Evolutionary conservation across 1,140 invertebrate species (phyloP).

Genomic region (Bombyx mori): ASM3026992v2 NC_085130.1:9502501-9503000

Average conservation of each 20-base stretch:
- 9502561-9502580: conserved; percentile 97
- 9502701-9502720: too few species aligned
- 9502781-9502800: conserved; percentile 96
- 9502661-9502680: conserved; percentile 96
- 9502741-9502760: not conserved
- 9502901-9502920: conserved; percentile 1
- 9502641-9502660: conserved; percentile 93
- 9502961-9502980: conserved; percentile 84
- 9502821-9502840: conserved; percentile 98
- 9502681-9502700: conserved; percentile 90
- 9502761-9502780: conserved; percentile 80
- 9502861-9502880: conserved; percentile 91
- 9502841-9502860: conserved; percentile 90
- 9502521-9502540: conserved; percentile 94
- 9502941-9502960: not conserved
- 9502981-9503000: conserved; percentile 89
- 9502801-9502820: conserved; percentile 96
- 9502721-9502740: too few species aligned
- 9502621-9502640: conserved; percentile 87
- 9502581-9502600: conserved; percentile 94
- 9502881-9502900: conserved; percentile 86
- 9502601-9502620: conserved; percentile 93
- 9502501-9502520: conserved; percentile 95
- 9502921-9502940: not conserved
- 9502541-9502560: conserved; percentile 93